Evolutionary conservation across 1,140 invertebrate species (phyloP), one percentile per base, ranked within the genome.

Genomic region (Leptinotarsa undecemlineata): DNA sequence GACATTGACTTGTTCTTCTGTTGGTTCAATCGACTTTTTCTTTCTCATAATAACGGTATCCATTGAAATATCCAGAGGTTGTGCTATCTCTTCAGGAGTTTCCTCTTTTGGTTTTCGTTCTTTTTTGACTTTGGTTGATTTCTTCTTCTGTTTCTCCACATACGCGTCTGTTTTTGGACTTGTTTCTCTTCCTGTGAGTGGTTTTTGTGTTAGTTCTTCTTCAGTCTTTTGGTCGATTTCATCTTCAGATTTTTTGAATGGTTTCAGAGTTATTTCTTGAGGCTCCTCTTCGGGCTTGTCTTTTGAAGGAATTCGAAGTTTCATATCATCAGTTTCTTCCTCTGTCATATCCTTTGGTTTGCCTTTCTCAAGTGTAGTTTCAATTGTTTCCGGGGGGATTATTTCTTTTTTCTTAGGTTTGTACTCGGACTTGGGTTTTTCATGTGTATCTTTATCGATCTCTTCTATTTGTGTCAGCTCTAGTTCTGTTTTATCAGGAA

Each of bases 261-360:
- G 86, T 79, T 90, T 90, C 0, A 90, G 76, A 64, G 77, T 88
- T 26, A 90, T 85, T 76, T 86, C 76, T 77, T 88, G 87, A 3
- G 85, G 84, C 57, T 85, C 81, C 68, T 90, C 88, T 79, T 89
- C 87, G 3, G 88, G 86, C 78, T 85, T 86, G 23, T 88, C 84
- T 75, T 82, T 84, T 71, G 83, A 76, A 20, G 89, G 88, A 76
- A 87, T 90, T 77, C 87, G 87, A 74, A 90, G 90, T 79, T 88
- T 89, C 8, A 91, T 80, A 61, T 88, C 85, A 11, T 86, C 85
- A 78, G 89, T 85, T 79, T 89, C 85, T 63, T 87, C 82, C 48
- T 85, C 83, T 79, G 87, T 85, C 17, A 82, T 73, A 60, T 86
- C 82, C 78, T 90, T 90, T 2, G 90, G 89, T 74, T 83, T 81